A percentile compares a stretch with the other conserved stretches of the same genome.
Evolutionary conservation across 2,113 vertebrate species (phyloP).

Genomic region (Mustelus asterias): DNA sequence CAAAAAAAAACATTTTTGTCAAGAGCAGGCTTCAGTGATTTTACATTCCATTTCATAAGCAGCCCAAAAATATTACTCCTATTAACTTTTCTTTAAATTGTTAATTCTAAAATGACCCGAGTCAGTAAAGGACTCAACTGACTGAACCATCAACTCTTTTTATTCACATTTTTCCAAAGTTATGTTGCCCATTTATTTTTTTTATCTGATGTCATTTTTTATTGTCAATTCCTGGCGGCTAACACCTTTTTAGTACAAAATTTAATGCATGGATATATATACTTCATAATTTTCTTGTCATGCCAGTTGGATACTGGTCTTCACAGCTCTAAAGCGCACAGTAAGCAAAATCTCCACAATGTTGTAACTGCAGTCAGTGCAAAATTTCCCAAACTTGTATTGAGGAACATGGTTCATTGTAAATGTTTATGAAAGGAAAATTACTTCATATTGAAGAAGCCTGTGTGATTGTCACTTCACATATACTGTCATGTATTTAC

Average conservation of each 20-base stretch:
- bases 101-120: not conserved
- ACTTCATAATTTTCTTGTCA: not conserved
- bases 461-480: not conserved
- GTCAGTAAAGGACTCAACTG: not conserved
- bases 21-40: not conserved
- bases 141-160: not conserved
- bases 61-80: not conserved
- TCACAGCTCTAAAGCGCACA: not conserved
- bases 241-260: not conserved
- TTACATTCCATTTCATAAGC: not conserved
- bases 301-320: not conserved
- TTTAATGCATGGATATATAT: not conserved
- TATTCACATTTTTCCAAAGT: not conserved
- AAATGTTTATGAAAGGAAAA: not conserved
- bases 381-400: not conserved
- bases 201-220: not conserved
- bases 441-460: not conserved
- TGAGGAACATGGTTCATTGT: not conserved
- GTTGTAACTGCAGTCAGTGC: not conserved
- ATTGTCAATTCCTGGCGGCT: not conserved
- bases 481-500: not conserved
- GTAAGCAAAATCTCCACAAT: constrained; percentile 10
- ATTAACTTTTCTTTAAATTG: not conserved
- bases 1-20: not conserved
- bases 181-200: not conserved